Conservation (phyloP, 2,797 vertebrate species). For the Xenopus petersii region DNA sequence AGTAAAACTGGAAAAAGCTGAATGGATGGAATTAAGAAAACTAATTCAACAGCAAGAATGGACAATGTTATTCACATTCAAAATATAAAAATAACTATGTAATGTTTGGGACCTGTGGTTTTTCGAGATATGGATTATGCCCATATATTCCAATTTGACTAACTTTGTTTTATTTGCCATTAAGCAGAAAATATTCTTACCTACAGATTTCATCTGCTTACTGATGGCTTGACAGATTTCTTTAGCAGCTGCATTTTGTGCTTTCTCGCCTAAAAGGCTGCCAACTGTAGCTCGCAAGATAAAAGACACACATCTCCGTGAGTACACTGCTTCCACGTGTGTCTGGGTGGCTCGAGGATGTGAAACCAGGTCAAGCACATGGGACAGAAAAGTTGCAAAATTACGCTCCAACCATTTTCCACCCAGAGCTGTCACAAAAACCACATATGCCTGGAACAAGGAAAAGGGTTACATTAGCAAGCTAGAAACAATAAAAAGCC, state of each 20-base stretch:
- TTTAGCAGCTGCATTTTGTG: conserved; percentile 96
- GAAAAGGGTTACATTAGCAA: too few species aligned
- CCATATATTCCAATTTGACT: too few species aligned
- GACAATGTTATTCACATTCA: too few species aligned
- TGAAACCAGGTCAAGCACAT: conserved; percentile 91
- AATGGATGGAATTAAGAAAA: too few species aligned
- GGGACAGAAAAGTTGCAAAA: conserved; percentile 91
- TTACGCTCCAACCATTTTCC: conserved; percentile 97
- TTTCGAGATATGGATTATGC: too few species aligned
- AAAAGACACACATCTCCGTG: conserved; percentile 94
- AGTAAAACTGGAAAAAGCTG: too few species aligned
- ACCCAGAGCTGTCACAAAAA: conserved; percentile 91
- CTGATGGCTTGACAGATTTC: conserved; percentile 97
- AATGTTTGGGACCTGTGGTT: too few species aligned
- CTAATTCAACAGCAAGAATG: too few species aligned
- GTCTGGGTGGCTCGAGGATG: conserved; percentile 96
- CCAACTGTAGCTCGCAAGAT: conserved; percentile 94
- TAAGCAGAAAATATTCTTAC: conserved; percentile 69
- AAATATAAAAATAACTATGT: too few species aligned
- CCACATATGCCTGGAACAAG: conserved; percentile 86
- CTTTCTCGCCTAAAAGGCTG: conserved; percentile 92
- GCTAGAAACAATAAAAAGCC: too few species aligned
- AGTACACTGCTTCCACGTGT: conserved; percentile 96
- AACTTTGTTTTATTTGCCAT: too few species aligned
- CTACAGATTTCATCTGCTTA: conserved; percentile 98